Base-by-base conservation (phyloP, 1,140 invertebrate species). In the Piezodorus guildinii region DNA sequence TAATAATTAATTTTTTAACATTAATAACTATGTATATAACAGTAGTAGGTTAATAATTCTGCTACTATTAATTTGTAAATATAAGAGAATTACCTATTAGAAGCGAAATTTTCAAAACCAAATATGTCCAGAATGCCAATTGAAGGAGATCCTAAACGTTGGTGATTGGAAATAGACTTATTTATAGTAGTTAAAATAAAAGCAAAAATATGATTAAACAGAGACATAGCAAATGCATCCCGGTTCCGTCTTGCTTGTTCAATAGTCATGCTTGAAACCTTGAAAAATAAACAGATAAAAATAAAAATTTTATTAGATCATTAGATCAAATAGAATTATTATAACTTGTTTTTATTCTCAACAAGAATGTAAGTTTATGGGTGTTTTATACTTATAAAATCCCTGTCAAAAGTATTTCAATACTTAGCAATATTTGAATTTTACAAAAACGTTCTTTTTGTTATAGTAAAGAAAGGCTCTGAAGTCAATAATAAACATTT, bases 91-190 rank as follows among this genome's bases (percentile, higher is more conserved):
- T 44, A 67, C 66, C 66, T 67, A 73, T 96, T 96, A 3, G 80
- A 81, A 16, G 84, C 82, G 73, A 96, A 96, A 73, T 95, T 95
- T 80, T 97, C 94, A 78, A 98, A 97, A 15, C 94, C 94, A 77
- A 96, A 96, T 69, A 97, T 96, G 74, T 98, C 94, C 46, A 97
- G 76, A 8, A 97, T 90, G 12, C 94, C 94, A 66, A 96, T 94
- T 1, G 85, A 85, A 63, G 80, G 82, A 67, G 85, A 80, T 3
- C 75, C 74, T 3, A 78, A 69, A 15, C 75, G 73, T 66, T 82
- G 78, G 19, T 81, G 81, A 75, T 84, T 85, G 71, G 81, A 88
- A 69, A 96, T 90, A 0, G 92, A 90, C 67, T 81, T 78, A 72
- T 98, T 97, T 56, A 97, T 94, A 74, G 91, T 89, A 14, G 87